Evolutionary conservation across 2,113 vertebrate species (phyloP), one percentile per base, ranked within the genome.

Genomic region (Falcunculus frontatus): DNA sequence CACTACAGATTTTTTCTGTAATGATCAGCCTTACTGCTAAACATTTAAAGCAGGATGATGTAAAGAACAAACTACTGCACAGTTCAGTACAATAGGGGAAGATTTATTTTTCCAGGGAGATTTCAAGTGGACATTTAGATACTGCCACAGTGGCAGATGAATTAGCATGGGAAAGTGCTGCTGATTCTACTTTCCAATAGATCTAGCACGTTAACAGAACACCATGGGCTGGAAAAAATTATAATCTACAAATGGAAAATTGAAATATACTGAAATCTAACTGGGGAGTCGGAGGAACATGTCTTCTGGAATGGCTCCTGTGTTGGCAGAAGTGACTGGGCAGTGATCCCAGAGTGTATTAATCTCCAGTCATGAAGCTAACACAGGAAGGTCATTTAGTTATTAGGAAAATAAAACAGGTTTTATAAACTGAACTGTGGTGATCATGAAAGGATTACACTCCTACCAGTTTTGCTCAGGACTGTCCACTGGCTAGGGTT

Each of bases 251-350:
- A 95, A 96, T 95, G 95, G 95, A 97, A 97, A 97, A 93, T 84
- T 92, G 86, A 95, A 97, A 95, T 94, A 96, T 90, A 95, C 78
- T 97, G 94, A 96, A 95, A 96, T 93, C 69, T 87, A 93, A 97
- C 96, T 89, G 87, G 75, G 65, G 90, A 93, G 81, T 87, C 44
- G 0, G 49, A 96, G 92, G 92, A 96, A 89, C 90, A 84, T 93
- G 96, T 90, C 94, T 97, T 89, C 95, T 97, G 97, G 97, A 97
- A 96, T 94, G 95, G 94, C 96, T 97, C 89, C 97, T 97, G 96
- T 97, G 94, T 85, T 97, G 97, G 97, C 97, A 97, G 95, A 96
- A 96, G 55, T 78, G 75, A 74, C 90, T 97, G 95, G 97, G 97
- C 97, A 97, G 44, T 49, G 86, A 96, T 97, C 97, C 97, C 97